Evolutionary conservation across 2,797 vertebrate genomes (phyloP).

Genomic region (Garrulus glandarius): DNA sequence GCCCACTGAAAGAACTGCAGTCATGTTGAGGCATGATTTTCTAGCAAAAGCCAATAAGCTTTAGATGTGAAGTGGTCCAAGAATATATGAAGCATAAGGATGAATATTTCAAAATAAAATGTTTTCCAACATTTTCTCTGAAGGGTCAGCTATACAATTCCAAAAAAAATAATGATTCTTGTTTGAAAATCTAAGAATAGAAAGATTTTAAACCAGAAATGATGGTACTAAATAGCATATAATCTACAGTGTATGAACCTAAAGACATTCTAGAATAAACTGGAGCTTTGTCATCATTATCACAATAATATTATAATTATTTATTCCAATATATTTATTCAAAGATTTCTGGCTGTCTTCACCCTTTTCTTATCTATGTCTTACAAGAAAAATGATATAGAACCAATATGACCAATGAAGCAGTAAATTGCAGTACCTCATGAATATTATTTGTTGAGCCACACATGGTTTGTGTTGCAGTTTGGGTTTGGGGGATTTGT

Average conservation of each 20-base stretch:
- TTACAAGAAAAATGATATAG: background rate
- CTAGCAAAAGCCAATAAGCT: background rate
- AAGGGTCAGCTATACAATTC: background rate
- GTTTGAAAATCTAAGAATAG: conserved; percentile 35
- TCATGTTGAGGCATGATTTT: background rate
- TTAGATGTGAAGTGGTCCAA: background rate
- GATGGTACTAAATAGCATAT: background rate
- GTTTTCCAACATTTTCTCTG: conserved; percentile 36
- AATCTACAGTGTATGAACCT: background rate
- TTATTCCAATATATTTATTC: background rate
- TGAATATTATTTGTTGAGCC: background rate
- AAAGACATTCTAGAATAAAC: background rate
- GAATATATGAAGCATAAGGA: conserved; percentile 33
- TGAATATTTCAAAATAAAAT: conserved; percentile 42
- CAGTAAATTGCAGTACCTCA: background rate
- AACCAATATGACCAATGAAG: background rate
- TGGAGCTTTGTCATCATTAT: background rate
- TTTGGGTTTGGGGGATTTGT: background rate
- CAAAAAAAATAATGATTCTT: background rate
- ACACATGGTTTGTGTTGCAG: background rate
- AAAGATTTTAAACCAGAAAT: conserved; percentile 3
- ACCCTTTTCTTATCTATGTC: background rate
- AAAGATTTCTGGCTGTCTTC: background rate
- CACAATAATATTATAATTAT: background rate
- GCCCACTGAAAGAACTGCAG: background rate